Percentiles rank a stretch among this genome's conserved stretches.
Evolutionary conservation across 2,797 vertebrate species (phyloP).

Genomic region (Tenualosa ilisha): DNA sequence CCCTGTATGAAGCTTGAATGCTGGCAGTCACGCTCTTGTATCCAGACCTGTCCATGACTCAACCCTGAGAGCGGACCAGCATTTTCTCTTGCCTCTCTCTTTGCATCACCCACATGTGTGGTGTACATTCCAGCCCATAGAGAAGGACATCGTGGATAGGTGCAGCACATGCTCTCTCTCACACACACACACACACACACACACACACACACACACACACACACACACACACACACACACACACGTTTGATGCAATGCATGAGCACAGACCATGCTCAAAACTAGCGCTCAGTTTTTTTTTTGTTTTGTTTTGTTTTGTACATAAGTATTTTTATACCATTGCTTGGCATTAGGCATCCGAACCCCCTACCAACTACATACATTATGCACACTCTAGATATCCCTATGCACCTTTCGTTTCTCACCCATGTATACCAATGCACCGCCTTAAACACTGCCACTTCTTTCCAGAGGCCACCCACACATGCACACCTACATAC

Average conservation of each 20-base stretch:
- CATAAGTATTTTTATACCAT: neutral
- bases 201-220: neutral
- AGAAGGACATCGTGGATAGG: slow-evolving; percentile 28
- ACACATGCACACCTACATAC: slow-evolving; percentile 38
- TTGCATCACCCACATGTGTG: slow-evolving; percentile 9
- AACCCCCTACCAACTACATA: slow-evolving; percentile 15
- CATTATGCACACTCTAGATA: slow-evolving; percentile 32
- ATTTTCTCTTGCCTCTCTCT: neutral
- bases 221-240: neutral
- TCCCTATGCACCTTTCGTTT: neutral
- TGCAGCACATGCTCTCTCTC: slow-evolving; percentile 13
- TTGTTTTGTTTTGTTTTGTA: slow-evolving; percentile 21
- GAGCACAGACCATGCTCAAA: neutral
- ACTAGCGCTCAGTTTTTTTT: slow-evolving; percentile 27
- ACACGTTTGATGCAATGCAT: neutral
- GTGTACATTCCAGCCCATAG: slow-evolving; percentile 25
- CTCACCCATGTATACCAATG: neutral
- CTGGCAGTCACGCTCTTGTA: neutral
- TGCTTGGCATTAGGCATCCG: neutral
- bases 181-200: neutral
- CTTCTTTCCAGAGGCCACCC: slow-evolving; percentile 8
- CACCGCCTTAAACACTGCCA: slow-evolving; percentile 18
- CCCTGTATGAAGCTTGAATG: neutral
- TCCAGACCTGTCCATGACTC: neutral
- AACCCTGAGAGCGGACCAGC: neutral